Evolutionary conservation across 2,797 vertebrate species (phyloP), one percentile per base, ranked within the genome.

Genomic region (Champsocephalus esox): DNA sequence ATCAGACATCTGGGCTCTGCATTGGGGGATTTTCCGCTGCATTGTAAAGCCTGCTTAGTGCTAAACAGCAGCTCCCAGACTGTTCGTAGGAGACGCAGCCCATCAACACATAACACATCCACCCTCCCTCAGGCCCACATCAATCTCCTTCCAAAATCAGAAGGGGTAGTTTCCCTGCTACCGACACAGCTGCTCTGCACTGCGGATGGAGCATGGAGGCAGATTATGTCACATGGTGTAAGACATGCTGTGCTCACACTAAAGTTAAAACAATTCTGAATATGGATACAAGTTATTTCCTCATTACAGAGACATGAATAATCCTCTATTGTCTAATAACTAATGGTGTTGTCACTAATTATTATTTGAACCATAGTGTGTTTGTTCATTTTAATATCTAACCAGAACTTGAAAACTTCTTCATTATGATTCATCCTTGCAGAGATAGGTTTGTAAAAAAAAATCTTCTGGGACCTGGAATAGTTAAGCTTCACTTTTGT

Each of bases 1-100:
- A n/a, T 76, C 82, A 58, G 68, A 89, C 90, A 93, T 94, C 93
- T 93, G 86, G 84, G 64, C 87, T 81, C 83, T 77, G 72, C 78
- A 85, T 94, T 81, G 89, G 82, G 83, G 85, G 84, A 87, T 90
- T 92, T 90, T 91, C 83, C 82, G 70, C 86, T 72, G 88, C 84
- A 88, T 85, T 83, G 85, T 79, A 82, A 91, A 84, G 82, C 88
- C 85, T 80, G 79, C 87, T 91, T 62, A 86, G 79, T 21, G 70
- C 77, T 84, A 81, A 89, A 89, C 87, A 81, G 82, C 78, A 89
- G 86, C 90, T 87, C 88, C 50, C 80, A 70, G 79, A 70, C 73
- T 17, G 77, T 73, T 73, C 73, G 80, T n/a, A 48, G 59, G 82
- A 88, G 86, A 75, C 76, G 58, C 54, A 50, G 63, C 54, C 60